A percentile compares a stretch with the other conserved stretches of the same genome.
These are phyloP conservation scores for Halocynthia roretzi DNA, from an alignment of 23 tunicate genomes.

Conservation along the genomic window DNA sequence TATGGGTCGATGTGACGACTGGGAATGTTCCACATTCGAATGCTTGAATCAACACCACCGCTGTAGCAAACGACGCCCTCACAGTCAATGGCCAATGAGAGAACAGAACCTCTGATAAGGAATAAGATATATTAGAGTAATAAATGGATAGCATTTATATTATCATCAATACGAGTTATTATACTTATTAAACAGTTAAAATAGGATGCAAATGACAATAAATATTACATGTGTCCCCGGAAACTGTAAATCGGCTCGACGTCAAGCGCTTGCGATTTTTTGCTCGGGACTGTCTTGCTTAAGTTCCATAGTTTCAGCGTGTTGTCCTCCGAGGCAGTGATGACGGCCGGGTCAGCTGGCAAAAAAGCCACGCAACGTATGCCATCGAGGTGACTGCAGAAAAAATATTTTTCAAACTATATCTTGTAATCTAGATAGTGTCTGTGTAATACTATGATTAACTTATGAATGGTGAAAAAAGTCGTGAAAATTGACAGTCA, in stretches of 20 bases:
- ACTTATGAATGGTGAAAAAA: not conserved
- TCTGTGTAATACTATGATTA: not conserved
- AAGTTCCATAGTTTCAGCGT: constrained; percentile 95
- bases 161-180: not conserved
- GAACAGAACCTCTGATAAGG: constrained; percentile 68
- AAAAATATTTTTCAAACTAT: not conserved
- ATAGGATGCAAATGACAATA: not conserved
- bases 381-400: constrained; percentile 94
- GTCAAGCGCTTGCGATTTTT: constrained; percentile 67
- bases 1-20: constrained; percentile 48
- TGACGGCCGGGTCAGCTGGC: constrained; percentile 63
- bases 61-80: constrained; percentile 67
- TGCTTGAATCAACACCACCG: constrained; percentile 71
- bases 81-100: constrained; percentile 52
- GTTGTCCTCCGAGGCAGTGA: constrained; percentile 96
- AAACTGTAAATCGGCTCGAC: constrained; percentile 95
- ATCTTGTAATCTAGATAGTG: not conserved
- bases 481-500: not conserved
- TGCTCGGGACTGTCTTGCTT: constrained; percentile 79
- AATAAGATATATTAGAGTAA: not conserved
- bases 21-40: constrained; percentile 81
- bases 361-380: constrained; percentile 79
- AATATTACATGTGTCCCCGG: constrained; percentile 78
- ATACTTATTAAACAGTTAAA: not conserved
- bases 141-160: not conserved